Evolutionary conservation across 2,113 vertebrate species (phyloP).

Genomic region (Aleadryas rufinucha): DNA sequence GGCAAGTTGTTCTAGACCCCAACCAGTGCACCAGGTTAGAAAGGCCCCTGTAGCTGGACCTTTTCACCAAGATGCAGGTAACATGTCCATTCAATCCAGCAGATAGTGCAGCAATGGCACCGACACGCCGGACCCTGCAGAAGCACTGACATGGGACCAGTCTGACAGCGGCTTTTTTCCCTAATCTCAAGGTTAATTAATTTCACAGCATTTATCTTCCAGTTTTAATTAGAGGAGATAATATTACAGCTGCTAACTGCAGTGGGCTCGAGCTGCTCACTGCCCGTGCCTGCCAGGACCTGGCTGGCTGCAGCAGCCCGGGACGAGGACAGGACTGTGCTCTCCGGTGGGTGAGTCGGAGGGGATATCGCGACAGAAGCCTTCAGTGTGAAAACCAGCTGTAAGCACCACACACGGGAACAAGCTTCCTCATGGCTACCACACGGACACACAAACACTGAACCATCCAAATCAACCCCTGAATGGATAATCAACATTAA

Average conservation of each 20-base stretch:
- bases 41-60: not conserved
- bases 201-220: not conserved
- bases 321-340: not conserved
- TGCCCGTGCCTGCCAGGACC: not conserved
- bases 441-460: not conserved
- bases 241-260: not conserved
- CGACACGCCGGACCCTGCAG: not conserved
- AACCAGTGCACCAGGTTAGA: not conserved
- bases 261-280: not conserved
- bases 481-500: not conserved
- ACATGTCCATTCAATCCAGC: not conserved
- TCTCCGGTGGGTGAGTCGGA: constrained; percentile 67
- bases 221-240: not conserved
- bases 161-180: not conserved
- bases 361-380: constrained; percentile 72
- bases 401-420: not conserved
- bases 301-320: not conserved
- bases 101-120: not conserved
- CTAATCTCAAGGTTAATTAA: not conserved
- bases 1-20: not conserved
- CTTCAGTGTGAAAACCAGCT: not conserved
- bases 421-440: not conserved
- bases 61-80: not conserved
- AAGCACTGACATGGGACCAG: not conserved
- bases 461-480: not conserved